Base-by-base conservation (phyloP, 2,888 invertebrate species). In the Crepidodera aurea region DNA sequence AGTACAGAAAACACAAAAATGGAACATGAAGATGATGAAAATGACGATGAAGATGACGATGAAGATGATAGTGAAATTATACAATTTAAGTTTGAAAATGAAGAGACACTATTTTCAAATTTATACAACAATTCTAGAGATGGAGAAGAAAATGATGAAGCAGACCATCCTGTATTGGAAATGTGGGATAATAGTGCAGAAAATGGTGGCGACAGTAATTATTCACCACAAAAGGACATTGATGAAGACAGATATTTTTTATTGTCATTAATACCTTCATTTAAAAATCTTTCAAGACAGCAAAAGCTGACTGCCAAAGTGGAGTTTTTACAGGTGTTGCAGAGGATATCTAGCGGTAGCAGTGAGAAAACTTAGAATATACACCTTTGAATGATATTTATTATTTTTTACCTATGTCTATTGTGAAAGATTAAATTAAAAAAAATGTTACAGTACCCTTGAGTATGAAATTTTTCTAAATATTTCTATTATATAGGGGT, bases 231-330 rank as follows among this genome's bases (percentile, higher is more conserved):
- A 6, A 48, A 7, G 2, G 29, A 29, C 27, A 12, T 19, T 15
- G 48, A 48, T 6, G 27, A 48, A 27, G 48, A 48, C 12, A 48
- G 27, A 27, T 29, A 27, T 48, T 48, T 48, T 29, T 48, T 25
- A 8, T 48, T 48, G 22, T 48, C 48, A 15, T 19, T 48, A 48
- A 12, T 48, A 18, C 48, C 48, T 16, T 13, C 25, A 4, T 48
- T 48, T 10, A 48, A 48, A 27, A 48, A 7, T 8, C 27, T 48
- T 6, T n/a, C 7, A 1, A 13, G 16, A 1, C 48, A 48, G 27
- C 48, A 48, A 48, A 48, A 48, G 27, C 8, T 48, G 13, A 12
- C 2, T 16, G 29, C 12, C 7, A 25, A 48, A 48, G 16, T 48
- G 15, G 27, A 48, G 27, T 27, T 48, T 27, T 16, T 48, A 7